Base-by-base conservation (phyloP, 2,113 vertebrate species). In the Anser cygnoides region DNA sequence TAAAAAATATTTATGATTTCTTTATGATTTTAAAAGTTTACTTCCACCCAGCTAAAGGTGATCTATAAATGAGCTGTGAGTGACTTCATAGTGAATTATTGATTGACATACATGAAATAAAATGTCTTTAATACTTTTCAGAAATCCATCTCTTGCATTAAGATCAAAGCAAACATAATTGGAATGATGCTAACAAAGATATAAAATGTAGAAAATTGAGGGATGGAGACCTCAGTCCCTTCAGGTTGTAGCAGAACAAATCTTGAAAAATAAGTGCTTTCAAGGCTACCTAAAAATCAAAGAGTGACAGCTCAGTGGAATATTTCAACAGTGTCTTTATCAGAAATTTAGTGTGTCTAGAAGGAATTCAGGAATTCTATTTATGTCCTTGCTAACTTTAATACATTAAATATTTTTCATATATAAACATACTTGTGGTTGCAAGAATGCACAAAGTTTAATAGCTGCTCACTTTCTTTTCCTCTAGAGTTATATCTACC, bases 141-240 rank as follows among this genome's bases (percentile, higher is more conserved):
- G 52, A 66, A 93, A 85, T 91, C 74, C 85, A 43, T 10, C 33
- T 94, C 13, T 81, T 93, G 68, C 63, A 77, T 83, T 41, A 71
- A 87, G 87, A 97, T 96, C 89, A 96, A 94, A 96, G 77, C 23
- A 92, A 93, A 63, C 50, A 37, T 93, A 92, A 91, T 90, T 94
- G 71, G 22, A 94, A 83, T 73, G 14, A 87, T 94, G 50, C 46
- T 94, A 94, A 92, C 80, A 92, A 73, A 89, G 49, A 26, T 75
- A 82, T 84, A 75, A 95, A 92, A 90, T 77, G 79, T 12, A 81
- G 61, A 93, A 87, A 68, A 84, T 1, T 61, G 65, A 78, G 88
- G 87, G 26, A 68, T 66, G 29, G 37, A 72, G 29, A 86, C 3
- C 33, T 28, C 14, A 50, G 20, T 81, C 21, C 52, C 21, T 94